Evolutionary conservation across 2,113 vertebrate genomes (phyloP).

Genomic region (Lasiurus cinereus): DNA sequence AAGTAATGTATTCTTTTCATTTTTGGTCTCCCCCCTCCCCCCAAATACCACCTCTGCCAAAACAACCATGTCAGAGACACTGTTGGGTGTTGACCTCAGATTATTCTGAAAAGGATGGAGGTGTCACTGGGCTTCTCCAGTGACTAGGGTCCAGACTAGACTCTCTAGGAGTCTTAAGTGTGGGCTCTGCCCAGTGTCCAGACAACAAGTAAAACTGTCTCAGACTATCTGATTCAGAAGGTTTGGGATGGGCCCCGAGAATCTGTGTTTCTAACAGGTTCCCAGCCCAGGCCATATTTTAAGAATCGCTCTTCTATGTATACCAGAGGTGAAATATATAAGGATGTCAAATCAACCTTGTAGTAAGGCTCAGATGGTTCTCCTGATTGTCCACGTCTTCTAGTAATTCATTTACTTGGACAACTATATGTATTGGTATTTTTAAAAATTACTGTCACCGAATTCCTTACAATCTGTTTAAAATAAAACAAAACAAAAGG

Average conservation of each 20-base stretch:
- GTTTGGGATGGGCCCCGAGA: neutral
- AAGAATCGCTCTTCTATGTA: neutral
- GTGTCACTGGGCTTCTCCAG: neutral
- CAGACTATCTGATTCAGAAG: neutral
- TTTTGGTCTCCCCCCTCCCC: conserved; percentile 19
- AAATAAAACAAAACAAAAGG: neutral
- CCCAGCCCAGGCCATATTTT: neutral
- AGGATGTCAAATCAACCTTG: neutral
- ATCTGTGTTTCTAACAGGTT: neutral
- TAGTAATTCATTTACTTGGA: neutral
- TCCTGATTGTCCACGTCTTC: neutral
- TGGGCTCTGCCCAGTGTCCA: neutral
- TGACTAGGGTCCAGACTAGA: neutral
- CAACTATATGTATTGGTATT: neutral
- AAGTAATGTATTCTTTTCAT: neutral
- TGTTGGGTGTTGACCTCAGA: neutral
- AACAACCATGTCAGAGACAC: neutral
- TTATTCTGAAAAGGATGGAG: neutral
- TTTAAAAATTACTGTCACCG: neutral
- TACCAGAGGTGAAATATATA: neutral
- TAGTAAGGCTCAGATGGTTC: neutral
- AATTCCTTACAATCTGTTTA: neutral
- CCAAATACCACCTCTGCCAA: neutral
- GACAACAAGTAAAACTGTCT: neutral
- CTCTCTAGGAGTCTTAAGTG: neutral